These are phyloP conservation scores for Helogale parvula DNA, from an alignment of 2,113 vertebrate species.

Conservation along the genomic window DNA sequence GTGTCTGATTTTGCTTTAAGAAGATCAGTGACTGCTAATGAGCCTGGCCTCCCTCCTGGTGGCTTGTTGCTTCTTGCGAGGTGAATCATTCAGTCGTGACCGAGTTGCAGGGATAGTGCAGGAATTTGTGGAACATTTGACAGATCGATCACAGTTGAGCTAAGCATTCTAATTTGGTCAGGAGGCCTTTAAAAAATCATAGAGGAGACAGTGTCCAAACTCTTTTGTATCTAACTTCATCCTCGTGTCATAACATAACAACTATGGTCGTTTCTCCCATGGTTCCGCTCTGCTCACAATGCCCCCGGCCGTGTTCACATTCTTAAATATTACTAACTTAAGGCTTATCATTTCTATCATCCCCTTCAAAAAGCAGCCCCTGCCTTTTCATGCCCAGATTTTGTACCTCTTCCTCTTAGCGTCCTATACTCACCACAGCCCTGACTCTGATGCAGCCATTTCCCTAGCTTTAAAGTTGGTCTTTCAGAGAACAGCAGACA, in stretches of 20 bases:
- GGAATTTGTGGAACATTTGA: neutral
- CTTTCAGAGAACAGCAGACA: neutral
- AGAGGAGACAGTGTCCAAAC: neutral
- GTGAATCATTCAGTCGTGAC: neutral
- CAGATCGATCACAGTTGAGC: neutral
- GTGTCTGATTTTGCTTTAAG: neutral
- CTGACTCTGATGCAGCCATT: neutral
- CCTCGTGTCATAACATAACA: neutral
- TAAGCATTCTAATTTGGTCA: neutral
- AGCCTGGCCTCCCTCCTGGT: neutral
- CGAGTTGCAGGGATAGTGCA: neutral
- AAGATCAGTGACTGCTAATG: neutral
- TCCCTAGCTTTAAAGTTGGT: neutral
- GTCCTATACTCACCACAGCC: neutral
- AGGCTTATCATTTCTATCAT: neutral
- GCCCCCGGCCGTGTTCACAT: too few species aligned
- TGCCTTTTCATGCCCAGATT: neutral
- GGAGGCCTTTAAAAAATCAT: neutral
- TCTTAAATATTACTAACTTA: neutral
- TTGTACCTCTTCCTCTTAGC: neutral
- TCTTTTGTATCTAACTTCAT: neutral
- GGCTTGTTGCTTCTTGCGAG: neutral
- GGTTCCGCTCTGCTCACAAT: neutral
- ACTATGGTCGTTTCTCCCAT: rapidly evolving
- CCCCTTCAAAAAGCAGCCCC: neutral